A percentile compares a stretch with the other conserved stretches of the same genome.
Evolutionary conservation across 1,140 invertebrate genomes (phyloP).

Genomic region (Drosophila triauraria): DNA sequence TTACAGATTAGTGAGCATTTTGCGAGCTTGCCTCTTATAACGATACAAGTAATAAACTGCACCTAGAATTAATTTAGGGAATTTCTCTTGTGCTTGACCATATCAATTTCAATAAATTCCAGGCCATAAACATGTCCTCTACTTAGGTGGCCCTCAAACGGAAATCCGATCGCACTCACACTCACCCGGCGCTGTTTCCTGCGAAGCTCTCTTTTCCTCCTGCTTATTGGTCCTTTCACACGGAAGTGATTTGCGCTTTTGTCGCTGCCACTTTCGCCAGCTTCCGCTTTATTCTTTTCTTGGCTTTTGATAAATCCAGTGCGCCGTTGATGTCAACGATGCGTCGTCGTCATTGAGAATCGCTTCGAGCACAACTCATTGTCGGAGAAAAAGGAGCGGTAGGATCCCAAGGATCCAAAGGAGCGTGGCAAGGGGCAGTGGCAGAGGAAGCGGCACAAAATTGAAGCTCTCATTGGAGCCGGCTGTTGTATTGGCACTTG

Average conservation of each 20-base stretch:
- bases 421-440: neutral
- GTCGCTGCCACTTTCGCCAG: slow-evolving; percentile 64
- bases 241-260: slow-evolving; percentile 77
- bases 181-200: slow-evolving; percentile 8
- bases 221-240: slow-evolving; percentile 47
- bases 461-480: slow-evolving; percentile 71
- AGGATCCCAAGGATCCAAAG: slow-evolving; percentile 6
- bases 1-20: too few species aligned
- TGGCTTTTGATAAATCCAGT: slow-evolving; percentile 71
- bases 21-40: too few species aligned
- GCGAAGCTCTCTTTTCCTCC: neutral
- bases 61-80: neutral
- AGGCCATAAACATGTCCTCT: slow-evolving; percentile 55
- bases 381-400: slow-evolving; percentile 40
- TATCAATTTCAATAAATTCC: slow-evolving; percentile 54
- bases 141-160: slow-evolving; percentile 43
- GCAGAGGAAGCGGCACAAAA: slow-evolving; percentile 50
- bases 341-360: slow-evolving; percentile 50
- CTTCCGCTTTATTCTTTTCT: slow-evolving; percentile 59
- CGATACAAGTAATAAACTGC: neutral
- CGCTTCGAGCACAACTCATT: slow-evolving; percentile 71
- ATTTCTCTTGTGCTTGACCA: neutral
- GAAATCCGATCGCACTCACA: slow-evolving; percentile 54
- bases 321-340: slow-evolving; percentile 54
- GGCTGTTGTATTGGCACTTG: slow-evolving; percentile 51